Evolutionary conservation across 2,888 invertebrate genomes (phyloP).

Genomic region (Cephus spinipes): DNA sequence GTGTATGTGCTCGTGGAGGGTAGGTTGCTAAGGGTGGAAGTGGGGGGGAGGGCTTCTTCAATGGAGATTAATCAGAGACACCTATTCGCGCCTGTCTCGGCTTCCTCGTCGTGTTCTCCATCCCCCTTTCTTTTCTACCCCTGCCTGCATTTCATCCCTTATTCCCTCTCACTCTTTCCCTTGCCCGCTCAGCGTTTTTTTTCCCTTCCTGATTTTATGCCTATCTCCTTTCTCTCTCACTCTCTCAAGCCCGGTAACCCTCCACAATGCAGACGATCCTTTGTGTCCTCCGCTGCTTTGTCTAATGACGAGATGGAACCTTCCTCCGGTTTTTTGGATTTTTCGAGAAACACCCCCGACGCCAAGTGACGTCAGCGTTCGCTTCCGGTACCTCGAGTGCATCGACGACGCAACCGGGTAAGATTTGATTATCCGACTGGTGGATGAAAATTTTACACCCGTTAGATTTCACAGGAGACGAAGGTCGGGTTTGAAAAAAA

Average conservation of each 20-base stretch:
- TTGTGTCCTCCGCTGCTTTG: constrained; percentile 57
- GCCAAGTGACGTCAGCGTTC: background rate
- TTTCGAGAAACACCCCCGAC: background rate
- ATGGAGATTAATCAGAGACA: constrained; percentile 60
- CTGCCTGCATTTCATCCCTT: too few relatives aligned
- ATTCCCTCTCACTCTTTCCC: too few relatives aligned
- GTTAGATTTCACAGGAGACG: too few relatives aligned
- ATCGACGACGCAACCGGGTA: background rate
- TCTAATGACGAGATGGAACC: constrained; percentile 63
- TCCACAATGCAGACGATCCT: constrained; percentile 53
- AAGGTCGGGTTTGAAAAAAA: too few relatives aligned
- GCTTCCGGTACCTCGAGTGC: background rate
- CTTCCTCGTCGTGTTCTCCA: background rate
- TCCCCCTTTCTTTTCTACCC: too few relatives aligned
- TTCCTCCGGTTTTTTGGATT: background rate
- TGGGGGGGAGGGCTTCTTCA: constrained; percentile 15
- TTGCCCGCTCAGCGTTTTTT: too few relatives aligned
- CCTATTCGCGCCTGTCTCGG: constrained; percentile 42
- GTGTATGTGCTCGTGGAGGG: too few relatives aligned
- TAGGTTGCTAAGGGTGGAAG: background rate
- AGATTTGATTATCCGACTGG: too few relatives aligned
- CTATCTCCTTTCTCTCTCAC: constrained; percentile 12
- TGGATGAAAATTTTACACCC: too few relatives aligned
- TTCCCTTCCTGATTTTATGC: too few relatives aligned
- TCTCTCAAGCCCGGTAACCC: constrained; percentile 39